Conservation (phyloP, 2,113 vertebrate genomes). For the Numenius arquata region DNA sequence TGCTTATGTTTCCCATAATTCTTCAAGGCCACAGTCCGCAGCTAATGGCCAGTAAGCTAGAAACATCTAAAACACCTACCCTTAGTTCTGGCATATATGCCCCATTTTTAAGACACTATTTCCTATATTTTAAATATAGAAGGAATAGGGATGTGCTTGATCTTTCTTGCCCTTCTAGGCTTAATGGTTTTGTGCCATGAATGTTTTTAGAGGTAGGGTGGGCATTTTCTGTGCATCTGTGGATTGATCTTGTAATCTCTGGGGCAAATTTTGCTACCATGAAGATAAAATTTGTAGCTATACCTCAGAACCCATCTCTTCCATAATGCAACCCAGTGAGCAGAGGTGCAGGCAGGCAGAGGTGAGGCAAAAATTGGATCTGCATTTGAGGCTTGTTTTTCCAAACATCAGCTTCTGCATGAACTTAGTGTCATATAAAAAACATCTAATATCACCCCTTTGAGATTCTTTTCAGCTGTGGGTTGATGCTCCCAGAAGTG, state of each 20-base stretch:
- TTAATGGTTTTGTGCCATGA: neutral
- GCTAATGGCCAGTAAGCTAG: neutral
- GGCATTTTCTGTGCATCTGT: neutral
- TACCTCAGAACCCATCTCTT: neutral
- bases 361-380: neutral
- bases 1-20: neutral
- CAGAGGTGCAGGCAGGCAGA: neutral
- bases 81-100: neutral
- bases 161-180: neutral
- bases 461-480: neutral
- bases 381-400: neutral
- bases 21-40: neutral
- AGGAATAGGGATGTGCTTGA: neutral
- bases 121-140: neutral
- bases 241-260: neutral
- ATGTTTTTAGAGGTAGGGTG: neutral
- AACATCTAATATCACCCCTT: neutral
- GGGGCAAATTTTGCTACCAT: neutral
- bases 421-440: neutral
- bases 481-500: neutral
- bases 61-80: neutral
- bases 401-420: neutral
- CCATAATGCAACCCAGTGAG: neutral
- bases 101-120: neutral
- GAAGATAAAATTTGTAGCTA: neutral